A percentile compares a stretch with the other conserved stretches of the same genome.
Evolutionary conservation across 2,888 invertebrate genomes (phyloP).

Genomic region (Cataglyphis livida): DNA sequence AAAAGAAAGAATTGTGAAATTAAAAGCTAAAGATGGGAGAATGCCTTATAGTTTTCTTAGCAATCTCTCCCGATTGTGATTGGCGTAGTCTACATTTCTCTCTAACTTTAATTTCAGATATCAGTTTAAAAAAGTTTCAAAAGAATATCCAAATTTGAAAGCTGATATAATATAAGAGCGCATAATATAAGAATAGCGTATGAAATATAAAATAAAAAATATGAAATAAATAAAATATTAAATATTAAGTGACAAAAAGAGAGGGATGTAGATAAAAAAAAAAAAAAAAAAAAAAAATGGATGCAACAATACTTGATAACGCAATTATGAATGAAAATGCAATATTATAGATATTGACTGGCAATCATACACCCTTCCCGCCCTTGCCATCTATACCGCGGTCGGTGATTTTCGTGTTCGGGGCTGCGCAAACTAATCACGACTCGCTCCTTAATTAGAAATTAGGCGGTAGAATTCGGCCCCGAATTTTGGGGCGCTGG

Average conservation of each 20-base stretch:
- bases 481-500: slow-evolving; percentile 30
- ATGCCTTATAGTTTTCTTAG: not conserved
- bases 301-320: not conserved
- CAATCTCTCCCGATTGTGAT: not conserved
- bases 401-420: slow-evolving; percentile 50
- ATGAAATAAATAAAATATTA: too few species aligned
- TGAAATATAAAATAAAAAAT: too few species aligned
- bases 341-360: not conserved
- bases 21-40: not conserved
- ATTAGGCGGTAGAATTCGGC: slow-evolving; percentile 64
- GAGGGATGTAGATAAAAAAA: not conserved
- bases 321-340: slow-evolving; percentile 22
- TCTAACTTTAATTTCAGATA: not conserved
- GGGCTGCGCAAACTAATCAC: slow-evolving; percentile 57
- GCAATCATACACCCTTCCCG: not conserved
- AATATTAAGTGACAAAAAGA: not conserved
- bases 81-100: not conserved
- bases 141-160: not conserved
- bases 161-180: not conserved
- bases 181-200: not conserved
- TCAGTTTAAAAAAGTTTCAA: not conserved
- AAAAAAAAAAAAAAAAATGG: slow-evolving; percentile 13
- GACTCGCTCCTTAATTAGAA: slow-evolving; percentile 70
- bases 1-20: not conserved
- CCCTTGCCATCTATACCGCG: not conserved